phyloP scores from a whole-genome alignment of 64 coral and sea anemone species.

The Stichodactyla mertensii region DNA sequence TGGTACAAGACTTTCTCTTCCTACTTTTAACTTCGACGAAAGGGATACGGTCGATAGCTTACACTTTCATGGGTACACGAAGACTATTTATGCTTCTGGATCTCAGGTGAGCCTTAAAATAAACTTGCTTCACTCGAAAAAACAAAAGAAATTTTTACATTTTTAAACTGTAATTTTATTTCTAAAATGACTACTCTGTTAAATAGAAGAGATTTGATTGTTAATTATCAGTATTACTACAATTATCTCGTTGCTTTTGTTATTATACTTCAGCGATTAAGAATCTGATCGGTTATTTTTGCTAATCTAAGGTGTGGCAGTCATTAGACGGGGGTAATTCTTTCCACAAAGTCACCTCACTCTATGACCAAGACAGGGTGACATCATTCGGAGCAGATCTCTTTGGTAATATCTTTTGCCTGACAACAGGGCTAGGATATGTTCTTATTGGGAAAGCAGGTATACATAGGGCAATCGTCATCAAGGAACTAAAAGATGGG shows the following conservation, averaged over 20 bases:
- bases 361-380: constrained; percentile 15
- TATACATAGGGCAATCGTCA: constrained; percentile 22
- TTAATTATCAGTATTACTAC: no score
- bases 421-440: constrained; percentile 61
- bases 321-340: constrained; percentile 72
- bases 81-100: constrained; percentile 47
- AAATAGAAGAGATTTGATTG: no score
- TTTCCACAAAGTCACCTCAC: constrained; percentile 34
- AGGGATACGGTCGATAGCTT: constrained; percentile 5
- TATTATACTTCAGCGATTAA: not conserved
- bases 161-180: not conserved
- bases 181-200: no score
- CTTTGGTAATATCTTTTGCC: constrained; percentile 55
- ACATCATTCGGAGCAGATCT: constrained; percentile 35
- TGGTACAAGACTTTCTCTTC: not conserved
- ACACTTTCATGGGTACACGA: constrained; percentile 20
- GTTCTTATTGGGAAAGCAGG: constrained; percentile 66
- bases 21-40: constrained; percentile 29
- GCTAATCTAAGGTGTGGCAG: constrained; percentile 54
- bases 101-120: constrained; percentile 39
- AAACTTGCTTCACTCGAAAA: no score
- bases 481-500: not conserved
- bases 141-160: no score
- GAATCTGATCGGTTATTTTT: not conserved
- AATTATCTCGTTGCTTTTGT: not conserved